Evolutionary conservation across 2,888 invertebrate species (phyloP).

Genomic region (Gisinianus flammeolus): DNA sequence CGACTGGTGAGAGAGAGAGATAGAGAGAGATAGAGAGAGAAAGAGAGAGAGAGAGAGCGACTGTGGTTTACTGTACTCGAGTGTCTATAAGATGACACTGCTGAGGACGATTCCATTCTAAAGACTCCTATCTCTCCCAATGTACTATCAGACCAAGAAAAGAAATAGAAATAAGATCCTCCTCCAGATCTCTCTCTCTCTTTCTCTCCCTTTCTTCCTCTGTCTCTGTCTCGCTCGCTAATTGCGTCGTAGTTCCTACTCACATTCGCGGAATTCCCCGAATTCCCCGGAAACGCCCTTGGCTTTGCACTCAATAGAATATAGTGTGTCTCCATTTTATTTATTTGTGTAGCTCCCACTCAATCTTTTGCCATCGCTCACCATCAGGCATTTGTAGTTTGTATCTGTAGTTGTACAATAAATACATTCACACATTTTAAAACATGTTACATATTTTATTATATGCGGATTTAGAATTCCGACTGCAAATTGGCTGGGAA

Average conservation of each 20-base stretch:
- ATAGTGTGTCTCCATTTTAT: no score
- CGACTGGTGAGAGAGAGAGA: not conserved
- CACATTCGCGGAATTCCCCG: not conserved
- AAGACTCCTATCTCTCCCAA: not conserved
- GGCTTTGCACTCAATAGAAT: no score
- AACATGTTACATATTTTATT: no score
- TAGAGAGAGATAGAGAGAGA: not conserved
- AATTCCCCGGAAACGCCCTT: not conserved
- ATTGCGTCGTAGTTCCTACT: not conserved
- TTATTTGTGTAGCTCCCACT: no score
- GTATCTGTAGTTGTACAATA: no score
- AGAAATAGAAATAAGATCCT: conserved; percentile 33
- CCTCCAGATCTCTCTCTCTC: not conserved
- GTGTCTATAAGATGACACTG: conserved; percentile 38
- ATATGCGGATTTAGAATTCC: no score
- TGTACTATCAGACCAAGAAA: not conserved
- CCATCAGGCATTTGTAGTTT: no score
- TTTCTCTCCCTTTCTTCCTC: conserved; percentile 14
- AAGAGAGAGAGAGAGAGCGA: not conserved
- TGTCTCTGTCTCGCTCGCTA: conserved; percentile 2
- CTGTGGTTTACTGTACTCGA: not conserved
- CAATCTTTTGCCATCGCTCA: no score
- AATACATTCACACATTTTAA: no score
- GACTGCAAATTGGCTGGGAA: no score
- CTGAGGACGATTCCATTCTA: conserved; percentile 3